These are phyloP conservation scores for Phaethornis superciliosus DNA, from an alignment of 2,113 vertebrate genomes.

Conservation along the genomic window DNA sequence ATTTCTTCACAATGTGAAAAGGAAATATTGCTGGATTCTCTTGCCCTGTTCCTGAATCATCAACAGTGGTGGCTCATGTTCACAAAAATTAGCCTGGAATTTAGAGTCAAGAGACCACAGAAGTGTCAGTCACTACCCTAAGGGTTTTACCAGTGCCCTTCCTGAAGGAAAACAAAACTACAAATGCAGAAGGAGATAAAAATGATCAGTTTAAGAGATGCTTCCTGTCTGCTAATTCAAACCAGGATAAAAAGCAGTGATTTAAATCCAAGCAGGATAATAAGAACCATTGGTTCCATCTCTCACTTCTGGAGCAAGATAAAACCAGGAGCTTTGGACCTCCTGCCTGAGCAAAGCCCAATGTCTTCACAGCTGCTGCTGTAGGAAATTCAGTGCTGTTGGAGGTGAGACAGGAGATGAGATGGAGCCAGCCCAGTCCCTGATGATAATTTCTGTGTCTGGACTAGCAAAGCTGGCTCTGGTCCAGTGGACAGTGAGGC, in stretches of 20 bases:
- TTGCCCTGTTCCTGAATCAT: neutral
- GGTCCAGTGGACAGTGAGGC: neutral
- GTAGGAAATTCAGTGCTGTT: neutral
- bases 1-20: neutral
- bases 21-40: too few species aligned
- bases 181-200: neutral
- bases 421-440: rapidly evolving
- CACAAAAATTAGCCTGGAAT: neutral
- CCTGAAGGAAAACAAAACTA: neutral
- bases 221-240: neutral
- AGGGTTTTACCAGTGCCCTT: too few species aligned
- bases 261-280: neutral
- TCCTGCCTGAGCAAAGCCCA: neutral
- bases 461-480: neutral
- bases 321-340: neutral
- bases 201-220: neutral
- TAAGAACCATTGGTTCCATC: neutral
- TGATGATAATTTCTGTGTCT: rapidly evolving
- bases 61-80: rapidly evolving
- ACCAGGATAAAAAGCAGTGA: neutral
- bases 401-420: neutral
- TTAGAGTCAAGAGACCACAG: rapidly evolving
- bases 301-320: neutral
- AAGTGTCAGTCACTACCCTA: neutral
- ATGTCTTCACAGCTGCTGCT: rapidly evolving